phyloP scores from a whole-genome alignment of 2,888 invertebrate species.

The Orthosia gracilis region DNA sequence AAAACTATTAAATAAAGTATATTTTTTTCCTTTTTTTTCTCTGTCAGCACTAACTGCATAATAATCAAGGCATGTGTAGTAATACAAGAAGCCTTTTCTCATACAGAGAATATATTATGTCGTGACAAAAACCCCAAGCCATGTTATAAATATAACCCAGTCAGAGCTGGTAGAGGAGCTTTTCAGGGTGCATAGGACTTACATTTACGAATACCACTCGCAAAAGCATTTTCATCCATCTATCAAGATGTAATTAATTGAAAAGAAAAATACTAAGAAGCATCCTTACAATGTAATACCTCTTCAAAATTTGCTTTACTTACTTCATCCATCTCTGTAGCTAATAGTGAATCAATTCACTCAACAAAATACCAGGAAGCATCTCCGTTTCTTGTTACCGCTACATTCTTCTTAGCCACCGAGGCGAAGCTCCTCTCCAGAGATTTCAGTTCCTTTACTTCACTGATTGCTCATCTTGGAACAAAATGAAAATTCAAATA shows the following conservation, averaged over 20 bases:
- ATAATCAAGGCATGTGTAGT: no score
- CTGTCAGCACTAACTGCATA: no score
- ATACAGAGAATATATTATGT: no score
- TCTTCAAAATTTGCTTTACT: neutral
- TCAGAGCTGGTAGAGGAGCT: no score
- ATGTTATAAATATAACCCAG: no score
- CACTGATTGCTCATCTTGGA: constrained; percentile 55
- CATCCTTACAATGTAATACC: neutral
- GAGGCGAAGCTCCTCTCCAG: constrained; percentile 7
- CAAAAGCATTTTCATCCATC: no score
- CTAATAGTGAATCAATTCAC: neutral
- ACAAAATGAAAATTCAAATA: constrained; percentile 65
- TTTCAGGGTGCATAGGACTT: neutral
- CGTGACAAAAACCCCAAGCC: no score
- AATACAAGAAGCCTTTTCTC: no score
- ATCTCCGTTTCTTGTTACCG: neutral
- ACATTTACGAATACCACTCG: no score
- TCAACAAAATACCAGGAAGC: neutral
- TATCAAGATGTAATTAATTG: no score
- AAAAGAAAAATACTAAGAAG: neutral
- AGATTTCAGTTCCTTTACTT: constrained; percentile 32
- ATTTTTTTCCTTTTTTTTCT: no score
- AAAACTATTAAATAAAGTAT: no score
- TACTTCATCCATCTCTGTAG: neutral
- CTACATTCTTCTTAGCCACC: neutral